Evolutionary conservation across 2,113 vertebrate species (phyloP), one percentile per base, ranked within the genome.

Genomic region (Dipodomys spectabilis): DNA sequence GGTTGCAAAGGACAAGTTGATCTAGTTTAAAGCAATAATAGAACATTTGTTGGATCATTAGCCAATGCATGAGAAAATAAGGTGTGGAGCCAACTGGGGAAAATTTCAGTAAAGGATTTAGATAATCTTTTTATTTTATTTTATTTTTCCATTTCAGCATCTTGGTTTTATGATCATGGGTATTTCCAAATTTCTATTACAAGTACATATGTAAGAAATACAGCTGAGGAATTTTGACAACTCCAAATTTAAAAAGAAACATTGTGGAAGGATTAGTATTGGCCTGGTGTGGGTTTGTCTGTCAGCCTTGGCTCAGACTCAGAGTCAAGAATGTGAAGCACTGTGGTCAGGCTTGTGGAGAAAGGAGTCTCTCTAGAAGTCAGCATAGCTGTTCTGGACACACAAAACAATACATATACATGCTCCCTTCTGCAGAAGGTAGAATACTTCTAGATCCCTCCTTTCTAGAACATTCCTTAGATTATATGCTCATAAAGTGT

Each of bases 181-280:
- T 64, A 94, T 83, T 69, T 91, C 8, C 11, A 53, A 68, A 86
- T 72, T 94, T 93, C 79, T 39, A 35, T 1, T 44, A 57, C 57
- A 93, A 68, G 90, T 92, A 35, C 11, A 93, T 6, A 45, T 72
- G 28, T 67, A 88, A 80, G 89, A 88, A 85, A 86, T 28, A 30
- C 10, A 88, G 92, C 8, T 15, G 25, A 84, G 30, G 28, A 72
- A 28, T 87, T 81, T 81, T 74, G 35, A 67, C 77, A 81, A 25
- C 11, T 93, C 44, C 57, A 62, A 32, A 67, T 57, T 67, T 72
- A 83, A 92, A 64, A 64, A 90, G n/a, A 69, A 45, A 30, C 27
- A 49, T 75, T 64, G 13, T 53, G 57, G 44, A 69, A 86, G 68
- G 20, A 77, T 73, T 75, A 81, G 25, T 39, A 64, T 13, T 65